Conservation (phyloP, 64 coral and sea anemone genomes). For the Dendronephthya gigantea region DNA sequence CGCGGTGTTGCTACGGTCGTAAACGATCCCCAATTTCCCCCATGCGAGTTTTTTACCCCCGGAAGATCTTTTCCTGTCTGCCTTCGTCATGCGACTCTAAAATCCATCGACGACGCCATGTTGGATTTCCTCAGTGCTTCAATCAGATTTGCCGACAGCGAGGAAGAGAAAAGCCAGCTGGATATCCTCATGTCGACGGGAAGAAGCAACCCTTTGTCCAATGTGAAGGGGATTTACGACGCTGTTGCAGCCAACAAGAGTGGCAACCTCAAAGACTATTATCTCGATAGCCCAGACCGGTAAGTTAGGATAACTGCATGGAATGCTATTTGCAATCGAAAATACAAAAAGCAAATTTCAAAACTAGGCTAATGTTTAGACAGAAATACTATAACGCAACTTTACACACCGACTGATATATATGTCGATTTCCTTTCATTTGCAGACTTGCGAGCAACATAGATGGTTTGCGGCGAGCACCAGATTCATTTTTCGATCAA, state of each 20-base stretch:
- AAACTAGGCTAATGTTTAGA: too few species aligned
- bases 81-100: conserved; percentile 53
- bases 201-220: conserved; percentile 8
- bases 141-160: conserved; percentile 57
- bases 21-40: conserved; percentile 44
- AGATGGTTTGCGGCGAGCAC: conserved; percentile 56
- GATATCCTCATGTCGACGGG: conserved; percentile 70
- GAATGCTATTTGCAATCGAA: too few species aligned
- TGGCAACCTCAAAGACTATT: conserved; percentile 28
- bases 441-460: conserved; percentile 41
- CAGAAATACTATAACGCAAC: too few species aligned
- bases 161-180: conserved; percentile 42
- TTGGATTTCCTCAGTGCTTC: conserved; percentile 47
- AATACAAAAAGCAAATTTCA: too few species aligned
- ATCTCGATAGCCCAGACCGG: conserved; percentile 26
- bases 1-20: conserved; percentile 46
- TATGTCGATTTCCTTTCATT: too few species aligned
- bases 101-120: conserved; percentile 30
- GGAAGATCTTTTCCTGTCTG: conserved; percentile 46
- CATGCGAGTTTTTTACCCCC: conserved; percentile 58
- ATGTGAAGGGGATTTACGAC: conserved; percentile 40
- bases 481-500: conserved; percentile 52
- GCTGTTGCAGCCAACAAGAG: conserved; percentile 23
- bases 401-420: too few species aligned
- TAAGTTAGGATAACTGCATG: too few species aligned